Evolutionary conservation across 2,113 vertebrate genomes (phyloP), one percentile per base, ranked within the genome.

Genomic region (Entelurus aequoreus): DNA sequence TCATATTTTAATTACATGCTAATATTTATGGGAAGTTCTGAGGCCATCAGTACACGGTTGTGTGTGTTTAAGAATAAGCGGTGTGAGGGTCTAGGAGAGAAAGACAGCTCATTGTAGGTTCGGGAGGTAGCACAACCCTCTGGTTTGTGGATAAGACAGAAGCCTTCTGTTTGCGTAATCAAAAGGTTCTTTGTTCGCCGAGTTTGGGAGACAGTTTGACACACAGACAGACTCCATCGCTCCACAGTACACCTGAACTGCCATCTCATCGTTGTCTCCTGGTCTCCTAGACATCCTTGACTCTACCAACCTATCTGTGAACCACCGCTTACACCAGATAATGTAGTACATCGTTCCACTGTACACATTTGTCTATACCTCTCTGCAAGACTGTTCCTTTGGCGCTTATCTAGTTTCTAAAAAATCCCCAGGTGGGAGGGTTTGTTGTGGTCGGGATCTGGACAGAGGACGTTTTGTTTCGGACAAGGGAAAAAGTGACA

Each of bases 161-260:
- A 75, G 69, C 74, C 78, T 74, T 54, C 80, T 79, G 73, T 88
- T 77, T 86, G 75, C 65, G 69, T 38, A 82, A 76, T 87, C 85
- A 88, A 88, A 86, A 61, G 72, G 53, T 48, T 80, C 85, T 86
- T 88, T 88, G 86, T 88, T 88, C 60, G 3, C 63, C 9, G 28
- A 54, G 74, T 69, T 64, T 78, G 81, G 72, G 79, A 83, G 84
- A 82, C 77, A 79, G 74, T 83, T 69, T 63, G 76, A 47, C 72
- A 74, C 78, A 75, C 78, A 80, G 79, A 77, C 71, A 71, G 71
- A 82, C 73, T 80, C 60, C 63, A 62, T 48, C 63, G 14, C 68
- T 71, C 56, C 38, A 50, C 44, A 36, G 60, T 75, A 55, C 63
- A 85, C 84, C 79, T 82, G 71, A 60, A 62, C 47, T 60, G 37